These are phyloP conservation scores for Chrysolina oricalcia DNA, from an alignment of 2,888 invertebrate genomes.

Conservation along the genomic window DNA sequence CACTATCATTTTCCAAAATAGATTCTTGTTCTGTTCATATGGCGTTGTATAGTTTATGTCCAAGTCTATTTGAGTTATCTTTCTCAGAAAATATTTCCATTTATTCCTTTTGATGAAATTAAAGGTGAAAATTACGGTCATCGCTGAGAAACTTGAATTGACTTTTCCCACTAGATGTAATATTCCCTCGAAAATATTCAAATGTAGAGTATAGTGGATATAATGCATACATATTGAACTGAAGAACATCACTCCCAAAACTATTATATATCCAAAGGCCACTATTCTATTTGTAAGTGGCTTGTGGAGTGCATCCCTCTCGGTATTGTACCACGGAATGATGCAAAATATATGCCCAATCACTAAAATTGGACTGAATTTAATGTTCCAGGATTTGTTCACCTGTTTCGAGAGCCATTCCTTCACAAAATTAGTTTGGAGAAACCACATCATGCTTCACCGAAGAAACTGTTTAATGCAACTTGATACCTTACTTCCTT, in stretches of 20 bases:
- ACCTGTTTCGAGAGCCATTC: not conserved
- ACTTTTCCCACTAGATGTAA: not conserved
- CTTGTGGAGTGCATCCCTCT: not conserved
- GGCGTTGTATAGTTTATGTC: not conserved
- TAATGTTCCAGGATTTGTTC: not conserved
- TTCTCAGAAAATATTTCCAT: conserved; percentile 14
- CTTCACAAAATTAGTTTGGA: not conserved
- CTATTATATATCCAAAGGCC: not conserved
- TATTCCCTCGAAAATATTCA: conserved; percentile 13
- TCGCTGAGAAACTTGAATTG: not conserved
- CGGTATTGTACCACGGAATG: conserved; percentile 12
- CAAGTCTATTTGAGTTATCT: not conserved
- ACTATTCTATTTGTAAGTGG: not conserved
- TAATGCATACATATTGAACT: conserved; percentile 4
- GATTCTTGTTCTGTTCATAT: not conserved
- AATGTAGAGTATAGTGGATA: not conserved
- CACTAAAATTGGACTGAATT: not conserved
- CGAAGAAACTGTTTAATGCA: not conserved
- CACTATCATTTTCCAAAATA: not conserved
- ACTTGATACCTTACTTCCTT: not conserved
- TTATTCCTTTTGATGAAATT: not conserved
- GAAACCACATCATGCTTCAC: not conserved
- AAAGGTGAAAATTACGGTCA: not conserved
- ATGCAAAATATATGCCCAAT: conserved; percentile 1
- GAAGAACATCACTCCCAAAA: not conserved